phyloP scores from a whole-genome alignment of 1,140 invertebrate species.

The Drosophila melanica region DNA sequence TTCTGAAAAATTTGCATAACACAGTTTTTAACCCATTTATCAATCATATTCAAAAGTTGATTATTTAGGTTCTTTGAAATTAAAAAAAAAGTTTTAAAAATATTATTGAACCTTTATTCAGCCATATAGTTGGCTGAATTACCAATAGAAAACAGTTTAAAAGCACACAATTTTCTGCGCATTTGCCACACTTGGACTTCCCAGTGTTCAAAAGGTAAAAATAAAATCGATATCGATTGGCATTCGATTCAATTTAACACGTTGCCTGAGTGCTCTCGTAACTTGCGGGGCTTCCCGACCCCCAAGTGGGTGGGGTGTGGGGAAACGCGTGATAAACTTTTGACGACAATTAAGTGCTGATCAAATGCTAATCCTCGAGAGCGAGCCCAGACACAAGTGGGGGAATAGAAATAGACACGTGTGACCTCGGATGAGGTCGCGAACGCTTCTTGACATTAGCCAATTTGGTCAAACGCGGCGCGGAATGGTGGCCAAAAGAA shows the following conservation, averaged over 20 bases:
- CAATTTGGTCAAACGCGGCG: conserved; percentile 60
- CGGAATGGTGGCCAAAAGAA: conserved; percentile 20
- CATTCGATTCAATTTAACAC: conserved; percentile 33
- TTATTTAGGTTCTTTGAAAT: too few species aligned
- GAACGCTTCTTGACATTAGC: conserved; percentile 74
- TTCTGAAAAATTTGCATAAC: too few species aligned
- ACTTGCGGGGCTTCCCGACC: conserved; percentile 57
- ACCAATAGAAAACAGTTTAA: too few species aligned
- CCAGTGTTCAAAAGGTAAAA: conserved; percentile 6
- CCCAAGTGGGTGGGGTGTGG: too few species aligned
- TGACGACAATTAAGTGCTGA: background rate
- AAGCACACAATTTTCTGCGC: too few species aligned
- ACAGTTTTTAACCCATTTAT: too few species aligned
- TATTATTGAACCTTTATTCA: too few species aligned
- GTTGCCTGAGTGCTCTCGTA: conserved; percentile 33
- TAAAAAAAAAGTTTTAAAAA: too few species aligned
- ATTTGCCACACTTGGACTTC: too few species aligned
- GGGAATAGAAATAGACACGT: conserved; percentile 16
- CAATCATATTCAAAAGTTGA: too few species aligned
- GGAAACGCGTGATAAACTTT: conserved; percentile 7
- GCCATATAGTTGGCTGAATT: too few species aligned
- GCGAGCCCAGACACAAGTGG: conserved; percentile 31
- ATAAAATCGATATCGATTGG: conserved; percentile 65
- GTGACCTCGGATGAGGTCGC: conserved; percentile 70
- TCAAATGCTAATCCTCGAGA: conserved; percentile 53